Conservation (phyloP, 2,113 vertebrate species). For the Silurus asotus region DNA sequence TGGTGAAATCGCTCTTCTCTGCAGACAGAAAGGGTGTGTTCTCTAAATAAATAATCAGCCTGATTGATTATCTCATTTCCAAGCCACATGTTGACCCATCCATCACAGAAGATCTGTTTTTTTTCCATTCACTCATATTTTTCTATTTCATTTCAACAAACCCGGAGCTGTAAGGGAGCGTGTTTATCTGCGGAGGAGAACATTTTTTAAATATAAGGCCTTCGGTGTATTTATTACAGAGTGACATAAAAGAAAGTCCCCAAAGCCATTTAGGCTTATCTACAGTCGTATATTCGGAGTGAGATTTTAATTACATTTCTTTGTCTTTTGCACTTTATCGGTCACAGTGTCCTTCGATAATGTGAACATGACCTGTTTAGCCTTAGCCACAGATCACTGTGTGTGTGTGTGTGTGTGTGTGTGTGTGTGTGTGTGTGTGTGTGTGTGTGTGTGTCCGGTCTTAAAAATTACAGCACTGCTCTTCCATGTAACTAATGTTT, state of each 20-base stretch:
- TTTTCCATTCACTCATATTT: conserved; percentile 32
- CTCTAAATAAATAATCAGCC: conserved; percentile 47
- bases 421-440: background rate
- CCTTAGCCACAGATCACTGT: background rate
- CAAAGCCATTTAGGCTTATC: conserved; percentile 37
- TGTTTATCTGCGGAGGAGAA: conserved; percentile 16
- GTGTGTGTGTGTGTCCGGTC: background rate
- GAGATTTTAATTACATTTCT: conserved; percentile 52
- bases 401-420: background rate
- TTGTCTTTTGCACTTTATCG: background rate
- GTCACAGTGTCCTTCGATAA: background rate
- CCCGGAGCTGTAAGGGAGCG: conserved; percentile 1
- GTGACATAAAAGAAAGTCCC: background rate
- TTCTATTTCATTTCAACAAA: conserved; percentile 17
- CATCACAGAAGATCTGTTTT: conserved; percentile 32
- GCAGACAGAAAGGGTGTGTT: conserved; percentile 29
- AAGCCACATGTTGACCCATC: conserved; percentile 44
- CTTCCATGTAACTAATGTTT: background rate
- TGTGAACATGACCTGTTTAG: background rate
- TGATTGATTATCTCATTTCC: conserved; percentile 46
- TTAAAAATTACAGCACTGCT: background rate
- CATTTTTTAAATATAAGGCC: conserved; percentile 16
- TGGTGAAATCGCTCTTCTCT: conserved; percentile 14
- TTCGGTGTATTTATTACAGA: conserved; percentile 45
- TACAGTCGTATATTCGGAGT: conserved; percentile 43